Percentiles rank a stretch among this genome's conserved stretches.
Evolutionary conservation across 2,113 vertebrate species (phyloP).

Genomic region (Petrocephalus microphthalmus): DNA sequence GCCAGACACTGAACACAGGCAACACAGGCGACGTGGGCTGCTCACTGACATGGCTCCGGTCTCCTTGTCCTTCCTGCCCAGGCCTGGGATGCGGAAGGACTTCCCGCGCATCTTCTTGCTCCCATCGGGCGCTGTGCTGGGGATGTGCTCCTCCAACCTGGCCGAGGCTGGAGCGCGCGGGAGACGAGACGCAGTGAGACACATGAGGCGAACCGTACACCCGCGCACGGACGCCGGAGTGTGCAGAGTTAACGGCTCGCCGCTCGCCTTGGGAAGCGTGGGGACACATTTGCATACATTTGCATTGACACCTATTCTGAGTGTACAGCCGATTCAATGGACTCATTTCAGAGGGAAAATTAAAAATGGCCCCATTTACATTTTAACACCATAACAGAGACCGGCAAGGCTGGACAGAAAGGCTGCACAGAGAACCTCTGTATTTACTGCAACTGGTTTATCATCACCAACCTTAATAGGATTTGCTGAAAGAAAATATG

Average conservation of each 20-base stretch:
- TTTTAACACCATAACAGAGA: not conserved
- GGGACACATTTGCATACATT: not conserved
- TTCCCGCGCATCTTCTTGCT: conserved; percentile 75
- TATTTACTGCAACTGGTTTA: not conserved
- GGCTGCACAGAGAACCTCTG: not conserved
- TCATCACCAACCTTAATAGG: conserved; percentile 5
- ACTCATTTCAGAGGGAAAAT: not conserved
- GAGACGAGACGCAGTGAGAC: not conserved
- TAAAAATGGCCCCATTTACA: not conserved
- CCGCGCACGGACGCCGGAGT: not conserved
- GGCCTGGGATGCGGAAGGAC: conserved; percentile 83
- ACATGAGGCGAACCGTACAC: not conserved
- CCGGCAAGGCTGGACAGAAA: not conserved
- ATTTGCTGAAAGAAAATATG: not conserved
- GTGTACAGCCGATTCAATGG: not conserved
- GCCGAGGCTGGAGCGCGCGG: conserved; percentile 57
- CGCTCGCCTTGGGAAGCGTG: not conserved
- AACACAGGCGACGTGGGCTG: not conserved
- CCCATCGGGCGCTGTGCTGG: conserved; percentile 57
- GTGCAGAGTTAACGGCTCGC: not conserved
- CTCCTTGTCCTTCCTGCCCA: conserved; percentile 80
- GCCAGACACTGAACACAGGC: too few species aligned
- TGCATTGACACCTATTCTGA: not conserved
- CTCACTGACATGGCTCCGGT: conserved; percentile 64
- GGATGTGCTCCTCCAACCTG: conserved; percentile 76